Evolutionary conservation across 2,888 invertebrate species (phyloP), one percentile per base, ranked within the genome.

Genomic region (Phasia obesa): DNA sequence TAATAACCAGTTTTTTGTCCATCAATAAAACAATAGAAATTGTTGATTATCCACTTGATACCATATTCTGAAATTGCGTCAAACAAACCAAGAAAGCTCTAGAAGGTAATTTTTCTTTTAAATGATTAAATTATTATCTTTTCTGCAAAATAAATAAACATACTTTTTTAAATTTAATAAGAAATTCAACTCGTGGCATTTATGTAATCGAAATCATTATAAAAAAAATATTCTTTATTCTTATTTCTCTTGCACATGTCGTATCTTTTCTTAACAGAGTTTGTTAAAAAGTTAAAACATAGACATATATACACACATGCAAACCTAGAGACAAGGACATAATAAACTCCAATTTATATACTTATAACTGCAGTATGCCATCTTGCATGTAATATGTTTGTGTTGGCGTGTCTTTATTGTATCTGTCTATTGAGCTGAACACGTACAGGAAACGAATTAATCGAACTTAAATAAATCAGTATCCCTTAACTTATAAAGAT

Each of bases 381-480:
- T 42, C 23, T 42, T 55, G 73, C 70, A 65, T 76, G 81, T 85
- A 4, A 49, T 27, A 11, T 21, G 53, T 53, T 75, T 49, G 71
- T 82, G 84, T 85, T 55, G 35, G 71, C 57, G 57, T 78, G 71
- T 38, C 70, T 70, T 44, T 55, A 51, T 49, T 69, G 79, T 75
- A 80, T 73, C 81, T 80, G 84, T 86, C 65, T 57, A 60, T 73
- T 79, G 81, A 73, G 62, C 59, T 42, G 59, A 81, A 84, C 86
- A 86, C 84, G 85, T 86, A 86, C 73, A 80, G 87, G 87, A 89
- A 90, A 89, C 88, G 88, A 88, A 90, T 90, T 90, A 90, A 90
- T 90, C 91, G 91, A 90, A 90, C 87, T 89, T 86, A 90, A 90
- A 90, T 90, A 90, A 90, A 90, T 90, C 90, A 90, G 90, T 88